These are phyloP conservation scores for Empidonax alnorum DNA, from an alignment of 2,113 vertebrate species.

Conservation along the genomic window DNA sequence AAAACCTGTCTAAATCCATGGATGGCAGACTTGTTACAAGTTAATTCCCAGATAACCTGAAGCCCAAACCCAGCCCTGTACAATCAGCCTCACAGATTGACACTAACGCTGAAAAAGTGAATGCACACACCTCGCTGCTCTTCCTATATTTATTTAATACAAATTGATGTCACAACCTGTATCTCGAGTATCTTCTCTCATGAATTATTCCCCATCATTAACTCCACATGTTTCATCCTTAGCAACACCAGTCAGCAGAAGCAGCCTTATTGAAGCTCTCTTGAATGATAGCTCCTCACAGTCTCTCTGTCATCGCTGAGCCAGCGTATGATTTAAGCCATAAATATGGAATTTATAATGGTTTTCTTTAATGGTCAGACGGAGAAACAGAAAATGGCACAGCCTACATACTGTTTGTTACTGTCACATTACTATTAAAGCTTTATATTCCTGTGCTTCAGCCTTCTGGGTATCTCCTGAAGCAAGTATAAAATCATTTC, in stretches of 20 bases:
- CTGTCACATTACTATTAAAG: neutral
- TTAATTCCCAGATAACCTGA: neutral
- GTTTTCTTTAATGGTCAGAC: neutral
- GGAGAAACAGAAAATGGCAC: neutral
- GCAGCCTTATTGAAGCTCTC: neutral
- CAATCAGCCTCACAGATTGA: neutral
- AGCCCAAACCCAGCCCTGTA: neutral
- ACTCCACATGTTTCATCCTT: neutral
- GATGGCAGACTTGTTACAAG: neutral
- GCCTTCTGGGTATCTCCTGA: neutral
- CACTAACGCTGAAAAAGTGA: neutral
- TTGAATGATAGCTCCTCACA: neutral
- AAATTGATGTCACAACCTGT: conserved; percentile 53
- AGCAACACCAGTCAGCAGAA: neutral
- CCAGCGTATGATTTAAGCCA: neutral
- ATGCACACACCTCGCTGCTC: neutral
- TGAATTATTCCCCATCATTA: conserved; percentile 53
- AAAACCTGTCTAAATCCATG: neutral
- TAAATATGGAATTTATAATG: neutral
- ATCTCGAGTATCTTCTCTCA: conserved; percentile 5
- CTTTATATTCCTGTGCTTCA: neutral
- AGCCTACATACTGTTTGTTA: neutral
- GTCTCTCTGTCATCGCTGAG: neutral
- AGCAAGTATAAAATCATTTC: neutral
- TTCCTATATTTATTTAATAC: conserved; percentile 6